These are phyloP conservation scores for Acrobasis suavella DNA, from an alignment of 2,888 invertebrate species.

Conservation along the genomic window DNA sequence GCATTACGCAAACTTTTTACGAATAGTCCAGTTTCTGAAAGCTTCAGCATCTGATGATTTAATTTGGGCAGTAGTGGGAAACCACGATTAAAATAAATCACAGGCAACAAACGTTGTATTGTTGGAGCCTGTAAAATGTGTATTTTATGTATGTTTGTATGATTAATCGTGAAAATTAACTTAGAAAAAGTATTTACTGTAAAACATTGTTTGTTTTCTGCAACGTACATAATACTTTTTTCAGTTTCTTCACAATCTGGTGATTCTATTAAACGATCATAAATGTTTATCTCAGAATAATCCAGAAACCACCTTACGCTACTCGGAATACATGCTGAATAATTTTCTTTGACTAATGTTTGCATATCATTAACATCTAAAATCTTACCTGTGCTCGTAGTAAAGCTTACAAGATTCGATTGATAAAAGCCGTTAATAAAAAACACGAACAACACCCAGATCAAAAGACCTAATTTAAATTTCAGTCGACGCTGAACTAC, in stretches of 20 bases:
- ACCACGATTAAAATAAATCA: conserved; percentile 3
- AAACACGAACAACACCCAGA: conserved; percentile 28
- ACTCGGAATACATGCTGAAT: not conserved
- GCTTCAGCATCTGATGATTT: conserved; percentile 4
- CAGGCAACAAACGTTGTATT: not conserved
- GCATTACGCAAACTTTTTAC: conserved; percentile 6
- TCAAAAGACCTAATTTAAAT: conserved; percentile 16
- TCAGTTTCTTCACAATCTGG: not conserved
- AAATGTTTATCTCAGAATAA: not conserved
- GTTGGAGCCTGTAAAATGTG: not conserved
- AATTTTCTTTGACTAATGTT: not conserved
- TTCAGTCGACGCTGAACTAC: not conserved
- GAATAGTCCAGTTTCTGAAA: conserved; percentile 14
- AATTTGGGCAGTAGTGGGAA: conserved; percentile 5
- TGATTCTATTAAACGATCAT: not conserved
- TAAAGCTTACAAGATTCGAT: conserved; percentile 6
- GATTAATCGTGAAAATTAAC: not conserved
- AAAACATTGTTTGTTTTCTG: not conserved
- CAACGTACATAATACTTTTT: not conserved
- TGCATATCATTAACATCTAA: not conserved
- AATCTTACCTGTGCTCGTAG: not conserved
- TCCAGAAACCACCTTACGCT: no score
- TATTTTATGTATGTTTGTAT: not conserved
- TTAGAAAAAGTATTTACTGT: not conserved
- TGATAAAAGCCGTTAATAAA: conserved; percentile 24